Conservation (phyloP, 2,888 invertebrate species). For the Melanophora roralis region DNA sequence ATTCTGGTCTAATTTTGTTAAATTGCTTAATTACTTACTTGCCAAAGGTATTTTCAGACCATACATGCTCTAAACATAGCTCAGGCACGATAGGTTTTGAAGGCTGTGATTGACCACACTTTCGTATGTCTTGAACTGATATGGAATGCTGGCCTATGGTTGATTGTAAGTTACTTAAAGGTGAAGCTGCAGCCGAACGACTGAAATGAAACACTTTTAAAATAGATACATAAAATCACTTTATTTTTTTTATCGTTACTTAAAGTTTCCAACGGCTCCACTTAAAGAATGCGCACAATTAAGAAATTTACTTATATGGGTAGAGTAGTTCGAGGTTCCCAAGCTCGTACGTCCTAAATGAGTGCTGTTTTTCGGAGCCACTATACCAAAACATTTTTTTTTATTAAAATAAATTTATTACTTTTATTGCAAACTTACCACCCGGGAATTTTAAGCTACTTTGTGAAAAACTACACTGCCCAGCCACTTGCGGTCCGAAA, state of each 20-base stretch:
- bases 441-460: conserved; percentile 70
- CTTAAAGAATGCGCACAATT: conserved; percentile 70
- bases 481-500: conserved; percentile 52
- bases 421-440: conserved; percentile 61
- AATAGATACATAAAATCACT: conserved; percentile 23
- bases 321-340: conserved; percentile 67
- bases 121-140: conserved; percentile 77
- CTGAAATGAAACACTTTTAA: conserved; percentile 62
- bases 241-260: no score
- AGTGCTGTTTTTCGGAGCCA: conserved; percentile 67
- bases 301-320: conserved; percentile 69
- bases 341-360: conserved; percentile 69
- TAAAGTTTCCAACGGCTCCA: conserved; percentile 70
- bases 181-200: conserved; percentile 72
- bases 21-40: conserved; percentile 72
- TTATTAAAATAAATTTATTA: neutral
- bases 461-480: conserved; percentile 68
- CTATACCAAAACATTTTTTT: conserved; percentile 61
- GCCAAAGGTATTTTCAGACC: conserved; percentile 85
- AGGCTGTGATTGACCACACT: conserved; percentile 78
- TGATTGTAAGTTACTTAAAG: conserved; percentile 73
- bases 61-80: conserved; percentile 91
- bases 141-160: conserved; percentile 73
- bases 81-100: conserved; percentile 88
- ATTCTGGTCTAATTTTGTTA: neutral